Evolutionary conservation across 1,140 invertebrate species (phyloP), one percentile per base, ranked within the genome.

Genomic region (Drosophila ficusphila): DNA sequence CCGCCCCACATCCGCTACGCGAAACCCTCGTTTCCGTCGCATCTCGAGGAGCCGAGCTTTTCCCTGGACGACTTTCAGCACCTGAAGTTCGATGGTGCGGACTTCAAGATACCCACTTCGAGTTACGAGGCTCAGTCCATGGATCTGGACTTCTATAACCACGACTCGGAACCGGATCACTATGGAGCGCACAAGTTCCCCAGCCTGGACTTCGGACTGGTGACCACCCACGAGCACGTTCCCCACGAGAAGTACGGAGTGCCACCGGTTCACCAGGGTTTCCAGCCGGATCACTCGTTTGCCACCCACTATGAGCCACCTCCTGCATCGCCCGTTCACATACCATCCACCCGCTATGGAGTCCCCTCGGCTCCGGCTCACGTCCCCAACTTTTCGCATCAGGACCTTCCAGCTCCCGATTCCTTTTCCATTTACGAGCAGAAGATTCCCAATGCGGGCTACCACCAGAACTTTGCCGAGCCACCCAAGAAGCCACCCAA

Each of bases 71-170:
- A 86, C 38, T 90, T 90, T 29, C 77, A 89, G 67, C 71, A 90
- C 19, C 18, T 90, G 11, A 90, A 90, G 48, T 79, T 90, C 34
- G 89, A 90, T 46, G 65, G 62, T 2, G 27, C 70, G 18, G 89
- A 90, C 29, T 90, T 83, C 9, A 62, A 86, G 39, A 62, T 90
- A 2, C 78, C 82, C 6, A 52, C 88, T 5, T 72, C 79, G 6
- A 83, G 82, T 29, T 90, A 90, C 46, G 89, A 90, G 34, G 76
- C 76, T 0, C 85, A 90, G 60, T 70, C 85, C 7, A 90, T 90
- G 89, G 85, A 90, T 49, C 56, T 90, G 6, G 79, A 90, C 60
- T 82, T 90, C 7, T 90, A 90, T 25, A 72, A 72, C 19, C 79
- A 90, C 1, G 56, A 58, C 7, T 1, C 44, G 2, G 67, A 85